Evolutionary conservation across 1,140 invertebrate genomes (phyloP).

Genomic region (Nephila pilipes): DNA sequence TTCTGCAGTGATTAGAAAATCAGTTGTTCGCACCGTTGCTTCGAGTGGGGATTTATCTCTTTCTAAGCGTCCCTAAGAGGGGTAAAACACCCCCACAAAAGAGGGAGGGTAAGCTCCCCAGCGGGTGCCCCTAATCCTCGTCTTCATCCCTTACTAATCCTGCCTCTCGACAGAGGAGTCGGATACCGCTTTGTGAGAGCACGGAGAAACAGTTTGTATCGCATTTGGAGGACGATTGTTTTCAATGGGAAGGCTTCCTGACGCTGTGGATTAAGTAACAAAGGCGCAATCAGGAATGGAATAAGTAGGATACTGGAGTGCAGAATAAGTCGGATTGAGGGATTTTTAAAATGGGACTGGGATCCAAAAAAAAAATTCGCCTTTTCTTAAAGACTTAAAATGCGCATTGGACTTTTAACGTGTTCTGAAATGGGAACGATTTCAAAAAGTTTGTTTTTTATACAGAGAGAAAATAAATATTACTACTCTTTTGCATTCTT

Average conservation of each 20-base stretch:
- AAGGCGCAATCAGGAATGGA: slow-evolving; percentile 20
- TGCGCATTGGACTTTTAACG: too few species aligned
- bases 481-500: too few species aligned
- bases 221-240: slow-evolving; percentile 3
- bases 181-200: not conserved
- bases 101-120: not conserved
- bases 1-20: slow-evolving; percentile 62
- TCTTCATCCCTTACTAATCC: slow-evolving; percentile 15
- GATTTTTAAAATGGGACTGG: too few species aligned
- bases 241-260: slow-evolving; percentile 2
- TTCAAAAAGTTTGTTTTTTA: too few species aligned
- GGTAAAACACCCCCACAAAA: slow-evolving; percentile 11
- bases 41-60: slow-evolving; percentile 59
- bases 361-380: too few species aligned
- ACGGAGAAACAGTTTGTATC: slow-evolving; percentile 17
- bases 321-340: too few species aligned
- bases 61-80: slow-evolving; percentile 46
- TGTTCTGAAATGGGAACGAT: too few species aligned
- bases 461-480: too few species aligned
- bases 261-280: not conserved
- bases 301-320: too few species aligned
- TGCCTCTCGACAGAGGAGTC: not conserved
- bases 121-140: not conserved
- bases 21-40: slow-evolving; percentile 65
- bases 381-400: too few species aligned